Evolutionary conservation across 2,888 invertebrate genomes (phyloP), one percentile per base, ranked within the genome.

Genomic region (Ametastegia equiseti): DNA sequence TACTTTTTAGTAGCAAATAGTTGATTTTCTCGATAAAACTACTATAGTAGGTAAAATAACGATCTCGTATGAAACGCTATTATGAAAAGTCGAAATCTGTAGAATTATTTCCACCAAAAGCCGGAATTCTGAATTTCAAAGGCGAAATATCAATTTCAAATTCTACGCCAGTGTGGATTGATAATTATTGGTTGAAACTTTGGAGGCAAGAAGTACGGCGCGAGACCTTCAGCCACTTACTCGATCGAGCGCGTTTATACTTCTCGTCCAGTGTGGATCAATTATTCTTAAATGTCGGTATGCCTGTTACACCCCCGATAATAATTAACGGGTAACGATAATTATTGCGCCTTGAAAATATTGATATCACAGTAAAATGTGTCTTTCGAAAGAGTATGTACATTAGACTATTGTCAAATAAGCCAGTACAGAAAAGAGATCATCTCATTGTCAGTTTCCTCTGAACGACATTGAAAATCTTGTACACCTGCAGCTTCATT

Each of bases 121-220:
- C n/a, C 2, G 47, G 7, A 47, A 47, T 71, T 63, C 1, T 15
- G 7, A 30, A n/a, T 19, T 27, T 30, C 45, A 3, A 45, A 15
- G 5, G 45, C 45, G 1, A 27, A 11, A 30, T 45, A 9, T 27
- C 27, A 42, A 9, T 71, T 45, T 39, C 7, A 33, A 36, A n/a
- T 65, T 19, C 15, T 71, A 71, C 71, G 71, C 71, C 71, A 71
- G 71, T 71, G 71, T 71, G 27, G 30, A 75, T 50, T 54, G n/a
- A 42, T 42, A 54, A 75, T 75, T 4, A 54, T 54, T 19, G 36
- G 54, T 36, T 54, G n/a, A 36, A 54, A 36, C 33, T 54, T 19
- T 5, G 27, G 54, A 36, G 73, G 19, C 23, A 54, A 75, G 36
- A 33, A 30, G 54, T 33, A 19, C 45, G 75, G 50, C 54, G n/a